Evolutionary conservation across 1,140 invertebrate genomes (phyloP).

Genomic region (Eurytemora carolleeae): DNA sequence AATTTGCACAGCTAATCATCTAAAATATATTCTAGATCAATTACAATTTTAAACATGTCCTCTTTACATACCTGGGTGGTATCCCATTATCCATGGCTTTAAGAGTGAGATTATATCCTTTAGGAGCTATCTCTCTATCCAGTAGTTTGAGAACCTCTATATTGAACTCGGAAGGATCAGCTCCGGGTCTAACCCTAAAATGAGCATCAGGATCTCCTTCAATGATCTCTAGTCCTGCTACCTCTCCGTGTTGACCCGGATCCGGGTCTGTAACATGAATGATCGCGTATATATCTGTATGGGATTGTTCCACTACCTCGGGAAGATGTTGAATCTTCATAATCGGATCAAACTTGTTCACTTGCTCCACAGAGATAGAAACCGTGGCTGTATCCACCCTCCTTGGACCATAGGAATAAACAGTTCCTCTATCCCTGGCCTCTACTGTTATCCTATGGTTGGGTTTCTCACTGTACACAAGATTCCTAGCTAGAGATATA

Average conservation of each 20-base stretch:
- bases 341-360: constrained; percentile 18
- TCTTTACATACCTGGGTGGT: constrained; percentile 35
- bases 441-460: constrained; percentile 52
- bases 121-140: constrained; percentile 48
- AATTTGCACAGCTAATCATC: no score
- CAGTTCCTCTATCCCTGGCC: constrained; percentile 57
- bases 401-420: constrained; percentile 24
- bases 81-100: constrained; percentile 59
- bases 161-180: constrained; percentile 26
- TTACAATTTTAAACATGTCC: no score
- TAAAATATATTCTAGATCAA: no score
- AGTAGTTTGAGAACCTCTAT: constrained; percentile 48
- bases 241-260: constrained; percentile 55
- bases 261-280: constrained; percentile 63
- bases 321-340: constrained; percentile 39
- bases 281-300: constrained; percentile 70
- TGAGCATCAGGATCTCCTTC: constrained; percentile 67
- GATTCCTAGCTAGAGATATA: constrained; percentile 55
- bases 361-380: constrained; percentile 43
- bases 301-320: constrained; percentile 58
- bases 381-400: constrained; percentile 41
- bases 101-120: constrained; percentile 65
- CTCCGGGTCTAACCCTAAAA: constrained; percentile 43
- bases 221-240: constrained; percentile 60
- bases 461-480: constrained; percentile 44